Evolutionary conservation across 2,888 invertebrate species (phyloP).

Genomic region (Labia minor): DNA sequence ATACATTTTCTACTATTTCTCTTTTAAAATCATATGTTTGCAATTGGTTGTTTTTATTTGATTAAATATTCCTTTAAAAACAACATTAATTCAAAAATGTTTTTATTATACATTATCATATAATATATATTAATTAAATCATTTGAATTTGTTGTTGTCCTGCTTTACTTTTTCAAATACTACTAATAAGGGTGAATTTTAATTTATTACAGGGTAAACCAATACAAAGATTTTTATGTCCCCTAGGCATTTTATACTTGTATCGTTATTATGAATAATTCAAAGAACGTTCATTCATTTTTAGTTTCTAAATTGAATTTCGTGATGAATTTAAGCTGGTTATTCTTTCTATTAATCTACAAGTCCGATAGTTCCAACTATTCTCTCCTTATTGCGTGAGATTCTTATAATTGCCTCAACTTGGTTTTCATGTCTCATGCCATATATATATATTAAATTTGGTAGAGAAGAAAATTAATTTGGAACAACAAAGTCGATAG

Average conservation of each 20-base stretch:
- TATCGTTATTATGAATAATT: neutral
- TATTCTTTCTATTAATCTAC: conserved; percentile 1
- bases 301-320: neutral
- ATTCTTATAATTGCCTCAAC: neutral
- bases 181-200: neutral
- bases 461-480: neutral
- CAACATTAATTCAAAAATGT: no score
- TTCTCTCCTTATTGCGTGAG: neutral
- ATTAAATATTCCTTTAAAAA: no score
- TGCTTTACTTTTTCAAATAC: neutral
- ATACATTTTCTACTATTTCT: no score
- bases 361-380: neutral
- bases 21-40: no score
- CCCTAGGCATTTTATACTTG: neutral
- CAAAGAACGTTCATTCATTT: neutral
- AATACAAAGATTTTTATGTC: neutral
- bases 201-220: neutral
- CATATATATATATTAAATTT: neutral
- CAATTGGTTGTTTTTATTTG: no score
- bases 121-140: no score
- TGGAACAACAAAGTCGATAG: neutral
- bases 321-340: neutral
- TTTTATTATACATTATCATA: no score
- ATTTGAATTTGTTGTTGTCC: neutral
- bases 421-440: neutral